Evolutionary conservation across 2,113 vertebrate genomes (phyloP).

Genomic region (Condylura cristata): DNA sequence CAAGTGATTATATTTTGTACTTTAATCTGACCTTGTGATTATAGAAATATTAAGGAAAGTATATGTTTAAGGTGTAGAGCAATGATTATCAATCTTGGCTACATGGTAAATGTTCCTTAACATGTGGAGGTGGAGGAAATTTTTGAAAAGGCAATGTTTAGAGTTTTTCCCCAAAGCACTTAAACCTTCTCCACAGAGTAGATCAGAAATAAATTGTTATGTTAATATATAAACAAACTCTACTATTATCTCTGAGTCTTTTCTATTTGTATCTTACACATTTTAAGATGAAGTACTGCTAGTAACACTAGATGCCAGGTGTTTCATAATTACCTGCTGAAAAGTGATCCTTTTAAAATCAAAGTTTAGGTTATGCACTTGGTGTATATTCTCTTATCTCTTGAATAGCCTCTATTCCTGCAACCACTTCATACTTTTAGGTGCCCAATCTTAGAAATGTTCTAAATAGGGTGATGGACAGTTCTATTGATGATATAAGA

Average conservation of each 20-base stretch:
- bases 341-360: not conserved
- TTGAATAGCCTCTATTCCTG: not conserved
- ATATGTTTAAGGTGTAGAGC: too few relatives aligned
- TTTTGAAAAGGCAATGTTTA: not conserved
- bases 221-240: not conserved
- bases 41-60: not conserved
- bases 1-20: not conserved
- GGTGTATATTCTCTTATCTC: not conserved
- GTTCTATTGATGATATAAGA: slow-evolving; percentile 45
- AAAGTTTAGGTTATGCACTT: not conserved
- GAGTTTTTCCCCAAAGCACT: not conserved
- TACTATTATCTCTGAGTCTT: not conserved
- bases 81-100: not conserved
- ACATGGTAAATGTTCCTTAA: not conserved
- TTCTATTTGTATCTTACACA: not conserved
- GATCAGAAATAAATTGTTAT: not conserved
- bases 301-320: not conserved
- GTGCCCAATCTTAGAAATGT: not conserved
- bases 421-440: not conserved
- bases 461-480: not conserved
- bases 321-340: not conserved
- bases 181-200: not conserved
- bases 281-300: not conserved
- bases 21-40: not conserved
- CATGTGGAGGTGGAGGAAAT: not conserved